Conservation (phyloP, 2,113 vertebrate genomes). For the Cettia cetti region DNA sequence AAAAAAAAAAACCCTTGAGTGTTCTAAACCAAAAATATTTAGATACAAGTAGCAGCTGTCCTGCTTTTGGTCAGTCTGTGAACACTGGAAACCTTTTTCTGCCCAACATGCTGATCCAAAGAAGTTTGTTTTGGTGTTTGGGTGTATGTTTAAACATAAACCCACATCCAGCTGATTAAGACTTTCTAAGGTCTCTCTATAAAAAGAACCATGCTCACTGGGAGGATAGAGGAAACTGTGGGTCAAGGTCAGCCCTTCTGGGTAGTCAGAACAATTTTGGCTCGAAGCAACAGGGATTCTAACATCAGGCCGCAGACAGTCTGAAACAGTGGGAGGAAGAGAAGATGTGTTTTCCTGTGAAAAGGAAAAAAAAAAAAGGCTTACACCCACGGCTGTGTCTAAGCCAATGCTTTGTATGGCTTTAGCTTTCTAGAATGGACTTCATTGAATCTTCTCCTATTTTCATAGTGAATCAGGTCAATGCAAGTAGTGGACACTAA, state of each 20-base stretch:
- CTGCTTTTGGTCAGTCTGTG: background rate
- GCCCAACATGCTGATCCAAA: conserved; percentile 22
- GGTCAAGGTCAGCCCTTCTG: conserved; percentile 64
- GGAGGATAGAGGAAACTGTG: conserved; percentile 87
- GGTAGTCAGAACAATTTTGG: conserved; percentile 83
- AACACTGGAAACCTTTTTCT: conserved; percentile 33
- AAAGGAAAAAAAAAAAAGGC: conserved; percentile 23
- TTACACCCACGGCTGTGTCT: conserved; percentile 71
- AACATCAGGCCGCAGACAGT: conserved; percentile 90
- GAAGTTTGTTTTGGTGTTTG: conserved; percentile 57
- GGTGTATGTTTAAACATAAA: conserved; percentile 72
- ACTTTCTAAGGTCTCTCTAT: conserved; percentile 71
- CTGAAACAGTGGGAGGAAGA: conserved; percentile 67
- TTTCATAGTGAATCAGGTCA: conserved; percentile 73
- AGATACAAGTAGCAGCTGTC: background rate
- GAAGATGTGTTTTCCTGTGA: conserved; percentile 70
- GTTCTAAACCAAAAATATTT: conserved; percentile 45
- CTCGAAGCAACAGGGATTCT: conserved; percentile 76
- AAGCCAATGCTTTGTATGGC: conserved; percentile 50
- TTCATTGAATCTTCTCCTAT: conserved; percentile 67
- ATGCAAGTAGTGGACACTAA: conserved; percentile 28
- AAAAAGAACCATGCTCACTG: conserved; percentile 80
- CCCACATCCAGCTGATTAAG: conserved; percentile 79
- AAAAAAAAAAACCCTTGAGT: background rate
- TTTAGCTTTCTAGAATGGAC: conserved; percentile 66